Evolutionary conservation across 2,113 vertebrate species (phyloP).

Genomic region (Gopherus flavomarginatus): DNA sequence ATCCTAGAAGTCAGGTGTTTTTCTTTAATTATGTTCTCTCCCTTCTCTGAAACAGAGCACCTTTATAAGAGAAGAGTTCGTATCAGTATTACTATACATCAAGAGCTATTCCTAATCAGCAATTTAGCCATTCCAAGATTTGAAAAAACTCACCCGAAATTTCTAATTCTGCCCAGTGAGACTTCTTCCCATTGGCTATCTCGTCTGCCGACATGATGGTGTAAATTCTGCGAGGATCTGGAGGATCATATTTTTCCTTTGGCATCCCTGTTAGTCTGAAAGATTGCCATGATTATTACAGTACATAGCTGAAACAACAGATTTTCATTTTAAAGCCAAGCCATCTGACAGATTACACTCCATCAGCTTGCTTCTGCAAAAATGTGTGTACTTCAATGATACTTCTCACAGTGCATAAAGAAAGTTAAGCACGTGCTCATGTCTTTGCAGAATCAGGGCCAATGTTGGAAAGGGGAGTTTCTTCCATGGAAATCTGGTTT

Average conservation of each 20-base stretch:
- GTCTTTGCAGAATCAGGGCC: rapidly evolving
- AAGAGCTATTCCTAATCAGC: not conserved
- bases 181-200: slow-evolving; percentile 96
- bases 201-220: slow-evolving; percentile 99
- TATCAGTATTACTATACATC: not conserved
- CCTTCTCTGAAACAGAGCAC: not conserved
- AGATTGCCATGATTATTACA: slow-evolving; percentile 11
- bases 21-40: not conserved
- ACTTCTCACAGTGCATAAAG: not conserved
- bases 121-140: rapidly evolving
- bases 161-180: slow-evolving; percentile 97
- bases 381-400: rapidly evolving
- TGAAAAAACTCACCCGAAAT: slow-evolving; percentile 90
- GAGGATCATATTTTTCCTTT: slow-evolving; percentile 99
- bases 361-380: rapidly evolving
- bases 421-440: not conserved
- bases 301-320: rapidly evolving
- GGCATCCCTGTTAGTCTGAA: slow-evolving; percentile 98
- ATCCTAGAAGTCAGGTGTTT: not conserved
- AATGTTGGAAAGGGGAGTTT: rapidly evolving
- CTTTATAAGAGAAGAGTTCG: rapidly evolving
- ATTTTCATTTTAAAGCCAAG: not conserved
- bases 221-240: slow-evolving; percentile 97
- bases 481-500: not conserved
- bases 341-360: not conserved